Percentiles rank a stretch among this genome's conserved stretches.
Evolutionary conservation across 2,113 vertebrate species (phyloP).

Genomic region (Neotragus pygmaeus): DNA sequence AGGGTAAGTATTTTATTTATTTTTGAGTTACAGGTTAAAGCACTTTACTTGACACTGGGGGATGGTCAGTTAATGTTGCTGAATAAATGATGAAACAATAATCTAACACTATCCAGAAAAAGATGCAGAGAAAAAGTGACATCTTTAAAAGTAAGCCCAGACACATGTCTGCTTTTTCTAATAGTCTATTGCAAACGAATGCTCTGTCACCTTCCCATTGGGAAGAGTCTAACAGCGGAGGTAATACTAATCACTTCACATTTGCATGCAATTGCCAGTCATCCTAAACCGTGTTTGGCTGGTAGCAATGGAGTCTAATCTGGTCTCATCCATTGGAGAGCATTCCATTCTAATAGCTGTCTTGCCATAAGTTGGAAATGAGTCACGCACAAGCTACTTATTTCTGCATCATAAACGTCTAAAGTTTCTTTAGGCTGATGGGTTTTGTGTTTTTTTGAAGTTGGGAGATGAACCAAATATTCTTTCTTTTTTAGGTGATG

Average conservation of each 20-base stretch:
- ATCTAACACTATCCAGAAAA: conserved; percentile 1
- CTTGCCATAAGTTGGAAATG: conserved; percentile 73
- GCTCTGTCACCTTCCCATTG: conserved; percentile 43
- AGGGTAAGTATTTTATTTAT: background rate
- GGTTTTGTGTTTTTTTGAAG: conserved; percentile 71
- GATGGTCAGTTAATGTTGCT: background rate
- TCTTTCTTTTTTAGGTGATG: conserved; percentile 36
- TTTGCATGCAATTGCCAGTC: conserved; percentile 64
- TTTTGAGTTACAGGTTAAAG: background rate
- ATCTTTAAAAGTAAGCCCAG: conserved; percentile 43
- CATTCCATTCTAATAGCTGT: conserved; percentile 73
- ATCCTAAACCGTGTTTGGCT: conserved; percentile 71
- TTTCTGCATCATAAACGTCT: conserved; percentile 84
- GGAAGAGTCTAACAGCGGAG: conserved; percentile 44
- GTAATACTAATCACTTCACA: conserved; percentile 64
- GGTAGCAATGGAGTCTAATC: conserved; percentile 58
- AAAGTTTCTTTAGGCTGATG: conserved; percentile 80
- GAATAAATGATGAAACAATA: conserved; percentile 27
- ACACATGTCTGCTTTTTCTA: conserved; percentile 46
- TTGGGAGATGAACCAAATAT: conserved; percentile 71
- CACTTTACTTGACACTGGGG: conserved; percentile 1
- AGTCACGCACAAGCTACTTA: conserved; percentile 77
- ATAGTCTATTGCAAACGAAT: background rate
- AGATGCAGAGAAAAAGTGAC: conserved; percentile 1
- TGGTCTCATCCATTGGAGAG: conserved; percentile 64